phyloP scores from a whole-genome alignment of 2,888 invertebrate genomes.

The Andrena dorsata region DNA sequence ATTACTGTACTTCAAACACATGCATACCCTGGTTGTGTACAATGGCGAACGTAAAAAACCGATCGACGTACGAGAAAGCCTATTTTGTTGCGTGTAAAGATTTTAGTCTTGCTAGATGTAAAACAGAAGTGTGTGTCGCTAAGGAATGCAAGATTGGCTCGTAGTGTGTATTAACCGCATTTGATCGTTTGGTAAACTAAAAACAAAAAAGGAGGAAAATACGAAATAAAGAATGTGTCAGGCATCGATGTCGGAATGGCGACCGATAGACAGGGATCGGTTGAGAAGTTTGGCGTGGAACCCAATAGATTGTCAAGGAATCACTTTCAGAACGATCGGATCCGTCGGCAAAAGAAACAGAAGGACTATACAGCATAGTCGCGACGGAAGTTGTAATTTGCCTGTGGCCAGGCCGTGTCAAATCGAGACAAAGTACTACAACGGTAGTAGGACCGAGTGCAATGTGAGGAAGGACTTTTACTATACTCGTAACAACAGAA shows the following conservation, averaged over 20 bases:
- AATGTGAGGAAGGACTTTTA: constrained; percentile 81
- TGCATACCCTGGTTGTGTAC: background rate
- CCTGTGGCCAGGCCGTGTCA: constrained; percentile 76
- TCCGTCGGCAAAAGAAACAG: constrained; percentile 83
- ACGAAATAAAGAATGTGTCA: constrained; percentile 15
- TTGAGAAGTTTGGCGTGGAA: constrained; percentile 42
- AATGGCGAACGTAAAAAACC: constrained; percentile 20
- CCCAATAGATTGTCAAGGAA: constrained; percentile 75
- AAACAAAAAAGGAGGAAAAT: constrained; percentile 7
- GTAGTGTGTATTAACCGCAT: constrained; percentile 66
- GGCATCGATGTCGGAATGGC: constrained; percentile 55
- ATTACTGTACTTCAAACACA: background rate
- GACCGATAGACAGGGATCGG: constrained; percentile 44
- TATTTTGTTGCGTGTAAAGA: constrained; percentile 22
- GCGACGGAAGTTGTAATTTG: constrained; percentile 82
- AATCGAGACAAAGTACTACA: constrained; percentile 78
- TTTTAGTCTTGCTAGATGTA: constrained; percentile 37
- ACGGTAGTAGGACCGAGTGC: constrained; percentile 79
- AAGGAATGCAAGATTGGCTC: constrained; percentile 59
- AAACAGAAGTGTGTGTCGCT: constrained; percentile 49
- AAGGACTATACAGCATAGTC: constrained; percentile 79
- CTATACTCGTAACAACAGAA: constrained; percentile 81
- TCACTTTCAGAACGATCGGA: constrained; percentile 83
- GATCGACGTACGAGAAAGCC: constrained; percentile 31
- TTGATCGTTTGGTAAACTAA: constrained; percentile 56